Evolutionary conservation across 2,888 invertebrate species (phyloP), one percentile per base, ranked within the genome.

Genomic region (Cremastinae sp.): DNA sequence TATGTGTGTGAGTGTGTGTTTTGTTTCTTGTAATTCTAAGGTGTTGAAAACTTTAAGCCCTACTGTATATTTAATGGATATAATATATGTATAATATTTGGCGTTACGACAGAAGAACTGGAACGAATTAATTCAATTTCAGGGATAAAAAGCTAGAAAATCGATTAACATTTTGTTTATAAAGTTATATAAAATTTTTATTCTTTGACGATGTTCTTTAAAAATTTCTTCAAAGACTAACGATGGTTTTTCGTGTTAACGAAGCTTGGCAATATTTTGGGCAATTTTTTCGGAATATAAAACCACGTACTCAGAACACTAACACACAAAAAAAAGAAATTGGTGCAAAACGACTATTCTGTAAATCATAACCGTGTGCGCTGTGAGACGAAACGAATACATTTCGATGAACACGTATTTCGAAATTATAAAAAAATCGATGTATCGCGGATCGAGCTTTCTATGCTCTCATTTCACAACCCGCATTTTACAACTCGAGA

Each of bases 181-280:
- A 5, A 5, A 28, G 5, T 28, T 28, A 3, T 5, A 28, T 5
- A 28, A 2, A 5, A 28, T 28, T 28, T 28, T 28, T 28, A 5
- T 5, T 2, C 28, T 5, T 28, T 28, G 28, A 28, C 28, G 5
- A 28, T 2, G 2, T 3, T 28, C 5, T 5, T 28, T 3, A 28
- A 28, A 3, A 28, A 3, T 28, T 28, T 28, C 28, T 28, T 28
- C 28, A 28, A 28, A 5, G 28, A 28, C 28, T 28, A 28, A 28
- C 28, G 28, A 3, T 28, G 28, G 28, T 28, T 3, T 28, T 28
- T 5, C 5, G 28, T 5, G 28, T 41, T 47, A 65, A 73, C 65
- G 61, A 53, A 35, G 55, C 41, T 70, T 64, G 12, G 16, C 16
- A 51, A 43, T 12, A 39, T 55, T 61, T 64, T 56, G 64, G 64